Percentiles rank a stretch among this genome's conserved stretches.
phyloP scores from a whole-genome alignment of 2,113 vertebrate genomes.

The Mormoops blainvillei region DNA sequence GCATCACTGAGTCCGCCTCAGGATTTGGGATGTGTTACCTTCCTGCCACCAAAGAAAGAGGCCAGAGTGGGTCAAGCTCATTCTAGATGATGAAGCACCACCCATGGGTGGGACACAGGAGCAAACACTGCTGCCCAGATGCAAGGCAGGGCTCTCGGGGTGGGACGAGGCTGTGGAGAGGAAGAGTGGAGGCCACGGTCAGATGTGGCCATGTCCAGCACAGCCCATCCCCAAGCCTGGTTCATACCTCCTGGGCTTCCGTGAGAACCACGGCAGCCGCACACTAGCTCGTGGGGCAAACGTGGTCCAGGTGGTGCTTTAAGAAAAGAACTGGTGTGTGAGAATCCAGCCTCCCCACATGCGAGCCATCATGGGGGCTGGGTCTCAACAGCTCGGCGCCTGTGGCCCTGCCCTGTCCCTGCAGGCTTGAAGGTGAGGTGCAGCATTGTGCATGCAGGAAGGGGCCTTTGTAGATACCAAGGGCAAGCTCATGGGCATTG shows the following conservation, averaged over 20 bases:
- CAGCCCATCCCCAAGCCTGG: background rate
- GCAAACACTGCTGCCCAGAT: accelerated
- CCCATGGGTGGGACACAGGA: background rate
- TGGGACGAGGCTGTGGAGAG: background rate
- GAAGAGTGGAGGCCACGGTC: too few species aligned
- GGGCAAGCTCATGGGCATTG: background rate
- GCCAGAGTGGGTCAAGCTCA: too few species aligned
- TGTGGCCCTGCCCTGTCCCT: background rate
- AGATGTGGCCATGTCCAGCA: background rate
- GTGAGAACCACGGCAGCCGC: accelerated
- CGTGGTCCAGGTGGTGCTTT: accelerated
- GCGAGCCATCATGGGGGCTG: background rate
- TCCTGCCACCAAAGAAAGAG: background rate
- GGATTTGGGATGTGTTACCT: background rate
- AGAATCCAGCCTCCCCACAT: background rate
- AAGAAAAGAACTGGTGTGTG: background rate
- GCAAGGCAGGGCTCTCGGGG: accelerated
- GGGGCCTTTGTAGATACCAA: background rate
- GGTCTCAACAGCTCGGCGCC: background rate
- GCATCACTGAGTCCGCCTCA: background rate
- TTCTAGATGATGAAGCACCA: background rate
- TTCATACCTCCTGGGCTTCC: too few species aligned
- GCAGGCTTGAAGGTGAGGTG: background rate
- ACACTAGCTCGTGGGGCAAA: background rate
- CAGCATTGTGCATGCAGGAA: background rate